Percentiles rank a stretch among this genome's conserved stretches.
These are phyloP conservation scores for Hemaris fuciformis DNA, from an alignment of 2,888 invertebrate species.

Conservation along the genomic window DNA sequence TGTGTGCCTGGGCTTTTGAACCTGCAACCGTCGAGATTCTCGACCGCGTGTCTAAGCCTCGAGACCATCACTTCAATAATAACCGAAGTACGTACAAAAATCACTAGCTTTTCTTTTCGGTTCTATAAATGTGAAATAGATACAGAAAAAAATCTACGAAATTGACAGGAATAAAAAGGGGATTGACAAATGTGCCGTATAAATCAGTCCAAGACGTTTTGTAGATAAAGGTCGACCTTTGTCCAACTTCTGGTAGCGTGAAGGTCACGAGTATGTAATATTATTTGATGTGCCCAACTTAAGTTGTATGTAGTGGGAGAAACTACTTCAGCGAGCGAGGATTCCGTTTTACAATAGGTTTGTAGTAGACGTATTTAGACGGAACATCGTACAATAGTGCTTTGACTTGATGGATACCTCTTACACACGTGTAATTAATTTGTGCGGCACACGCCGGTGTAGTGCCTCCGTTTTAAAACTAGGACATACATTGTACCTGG, in stretches of 20 bases:
- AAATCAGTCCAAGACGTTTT: background rate
- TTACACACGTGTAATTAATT: background rate
- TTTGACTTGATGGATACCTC: conserved; percentile 7
- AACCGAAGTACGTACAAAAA: too few relatives aligned
- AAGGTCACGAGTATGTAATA: conserved; percentile 2
- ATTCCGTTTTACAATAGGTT: conserved; percentile 1
- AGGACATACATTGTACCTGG: background rate
- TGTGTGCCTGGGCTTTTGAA: too few relatives aligned
- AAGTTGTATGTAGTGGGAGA: background rate
- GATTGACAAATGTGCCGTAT: background rate
- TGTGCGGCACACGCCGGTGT: background rate
- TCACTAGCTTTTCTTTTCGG: background rate
- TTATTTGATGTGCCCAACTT: background rate
- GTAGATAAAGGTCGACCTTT: conserved; percentile 1
- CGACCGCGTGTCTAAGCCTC: too few relatives aligned
- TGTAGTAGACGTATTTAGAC: conserved; percentile 3
- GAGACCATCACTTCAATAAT: too few relatives aligned
- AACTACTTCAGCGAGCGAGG: background rate
- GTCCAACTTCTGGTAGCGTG: background rate
- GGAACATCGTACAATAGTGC: conserved; percentile 1
- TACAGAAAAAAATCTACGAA: background rate
- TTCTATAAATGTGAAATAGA: background rate
- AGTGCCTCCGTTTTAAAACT: background rate
- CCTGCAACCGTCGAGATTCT: too few relatives aligned
- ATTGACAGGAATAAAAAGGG: background rate